Evolutionary conservation across 2,797 vertebrate species (phyloP), one percentile per base, ranked within the genome.

Genomic region (Hyperoplus lanceolatus): DNA sequence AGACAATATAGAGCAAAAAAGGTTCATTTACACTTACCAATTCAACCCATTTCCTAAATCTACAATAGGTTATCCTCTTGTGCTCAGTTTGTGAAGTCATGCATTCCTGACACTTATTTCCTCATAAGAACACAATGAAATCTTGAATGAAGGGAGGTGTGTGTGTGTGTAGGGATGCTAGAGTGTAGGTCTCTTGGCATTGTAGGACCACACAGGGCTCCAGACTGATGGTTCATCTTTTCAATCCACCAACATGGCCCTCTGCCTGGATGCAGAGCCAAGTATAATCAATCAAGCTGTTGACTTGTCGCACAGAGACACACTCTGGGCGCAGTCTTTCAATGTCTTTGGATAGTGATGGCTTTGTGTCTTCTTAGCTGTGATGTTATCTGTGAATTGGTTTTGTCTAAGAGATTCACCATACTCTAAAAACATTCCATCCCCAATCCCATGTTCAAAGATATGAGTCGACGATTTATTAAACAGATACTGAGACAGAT

Each of bases 221-320:
- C 82, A 81, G 76, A 92, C 77, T 66, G 62, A 70, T 71, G 88
- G 81, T 88, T 90, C 83, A 87, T 87, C 73, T 74, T 29, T 85
- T 91, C 90, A 85, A 77, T 76, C 83, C 68, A 18, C 70, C 82
- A 87, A 89, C 77, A 4, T 82, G 83, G 82, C 71, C 55, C 69
- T 29, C 70, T 78, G 82, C 86, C 80, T 89, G 81, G 73, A 91
- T n/a, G 18, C 67, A 83, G 81, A 80, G 72, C 45, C 62, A 91
- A 83, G 81, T 72, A 73, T 82, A 86, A 93, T 93, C 88, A 89
- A 85, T 91, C 91, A 89, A 76, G 39, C 71, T 63, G 57, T 61
- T 72, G 84, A 77, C 79, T 55, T 58, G 79, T 83, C 79, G 4
- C 7, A 77, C 81, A 84, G 87, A 89, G 72, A 82, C 80, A 80